A percentile compares a stretch with the other conserved stretches of the same genome.
Evolutionary conservation across 2,888 invertebrate species (phyloP).

Genomic region (Julus scanicus): DNA sequence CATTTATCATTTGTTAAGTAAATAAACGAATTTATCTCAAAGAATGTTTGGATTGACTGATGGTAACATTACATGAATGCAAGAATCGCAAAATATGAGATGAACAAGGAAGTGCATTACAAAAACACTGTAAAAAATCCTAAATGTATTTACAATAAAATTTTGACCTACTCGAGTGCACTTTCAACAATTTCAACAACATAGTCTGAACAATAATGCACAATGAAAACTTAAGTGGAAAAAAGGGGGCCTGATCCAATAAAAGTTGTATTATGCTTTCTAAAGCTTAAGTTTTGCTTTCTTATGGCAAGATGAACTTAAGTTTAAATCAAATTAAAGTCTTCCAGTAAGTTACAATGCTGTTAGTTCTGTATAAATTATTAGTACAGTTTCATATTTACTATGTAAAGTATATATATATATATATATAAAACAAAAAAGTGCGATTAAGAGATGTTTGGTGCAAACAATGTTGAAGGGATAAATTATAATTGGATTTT

Average conservation of each 20-base stretch:
- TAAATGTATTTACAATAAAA: conserved; percentile 36
- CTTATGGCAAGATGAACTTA: background rate
- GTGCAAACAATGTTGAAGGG: conserved; percentile 17
- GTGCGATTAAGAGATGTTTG: conserved; percentile 6
- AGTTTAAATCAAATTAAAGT: background rate
- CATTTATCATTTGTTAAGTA: conserved; percentile 22
- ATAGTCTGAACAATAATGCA: conserved; percentile 35
- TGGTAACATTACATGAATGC: conserved; percentile 40
- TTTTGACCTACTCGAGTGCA: conserved; percentile 30
- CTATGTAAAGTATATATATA: background rate
- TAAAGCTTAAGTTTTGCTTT: background rate
- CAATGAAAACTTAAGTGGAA: background rate
- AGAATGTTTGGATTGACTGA: conserved; percentile 22
- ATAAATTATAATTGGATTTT: background rate
- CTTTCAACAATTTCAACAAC: conserved; percentile 30
- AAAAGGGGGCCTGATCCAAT: background rate
- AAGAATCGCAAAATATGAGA: conserved; percentile 36
- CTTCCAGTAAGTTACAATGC: background rate
- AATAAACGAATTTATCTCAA: conserved; percentile 42
- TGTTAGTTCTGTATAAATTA: conserved; percentile 36
- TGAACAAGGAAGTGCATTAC: conserved; percentile 35
- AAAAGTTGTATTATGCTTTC: background rate
- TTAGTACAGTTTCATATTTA: conserved; percentile 22
- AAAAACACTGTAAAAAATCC: conserved; percentile 36
- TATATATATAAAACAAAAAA: conserved; percentile 1